These are phyloP conservation scores for Eunapius fragilis DNA, from an alignment of 37 sponge, comb jelly and placozoan genomes.

Conservation along the genomic window DNA sequence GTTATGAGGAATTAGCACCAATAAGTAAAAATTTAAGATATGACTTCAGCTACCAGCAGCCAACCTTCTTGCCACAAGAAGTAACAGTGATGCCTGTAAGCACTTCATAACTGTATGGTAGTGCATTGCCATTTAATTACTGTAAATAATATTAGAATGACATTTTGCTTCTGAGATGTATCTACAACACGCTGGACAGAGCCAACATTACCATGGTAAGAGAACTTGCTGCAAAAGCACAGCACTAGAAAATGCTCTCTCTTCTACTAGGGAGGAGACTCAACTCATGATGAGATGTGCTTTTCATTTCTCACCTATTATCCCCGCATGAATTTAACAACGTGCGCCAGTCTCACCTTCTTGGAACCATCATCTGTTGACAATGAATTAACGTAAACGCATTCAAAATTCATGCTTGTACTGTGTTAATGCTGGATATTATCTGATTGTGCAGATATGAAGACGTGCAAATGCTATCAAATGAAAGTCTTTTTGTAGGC, in stretches of 20 bases:
- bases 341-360: neutral
- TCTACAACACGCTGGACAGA: conserved; percentile 5
- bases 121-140: neutral
- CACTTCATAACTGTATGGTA: neutral
- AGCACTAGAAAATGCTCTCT: neutral
- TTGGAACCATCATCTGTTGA: neutral
- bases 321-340: conserved; percentile 2
- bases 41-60: conserved; percentile 24
- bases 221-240: too few species aligned
- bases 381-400: neutral
- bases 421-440: too few species aligned
- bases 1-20: neutral
- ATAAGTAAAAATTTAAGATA: conserved; percentile 4
- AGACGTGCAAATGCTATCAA: neutral
- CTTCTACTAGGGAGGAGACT: conserved; percentile 15
- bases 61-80: neutral
- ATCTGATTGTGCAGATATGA: neutral
- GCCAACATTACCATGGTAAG: conserved; percentile 14
- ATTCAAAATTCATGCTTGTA: neutral
- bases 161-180: conserved; percentile 1
- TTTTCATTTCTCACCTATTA: conserved; percentile 17
- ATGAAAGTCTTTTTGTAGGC: neutral
- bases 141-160: conserved; percentile 12
- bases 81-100: conserved; percentile 25
- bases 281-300: conserved; percentile 37